A percentile compares a stretch with the other conserved stretches of the same genome.
phyloP scores from a whole-genome alignment of 2,113 vertebrate genomes.

The Forbesichthys papilliferus region DNA sequence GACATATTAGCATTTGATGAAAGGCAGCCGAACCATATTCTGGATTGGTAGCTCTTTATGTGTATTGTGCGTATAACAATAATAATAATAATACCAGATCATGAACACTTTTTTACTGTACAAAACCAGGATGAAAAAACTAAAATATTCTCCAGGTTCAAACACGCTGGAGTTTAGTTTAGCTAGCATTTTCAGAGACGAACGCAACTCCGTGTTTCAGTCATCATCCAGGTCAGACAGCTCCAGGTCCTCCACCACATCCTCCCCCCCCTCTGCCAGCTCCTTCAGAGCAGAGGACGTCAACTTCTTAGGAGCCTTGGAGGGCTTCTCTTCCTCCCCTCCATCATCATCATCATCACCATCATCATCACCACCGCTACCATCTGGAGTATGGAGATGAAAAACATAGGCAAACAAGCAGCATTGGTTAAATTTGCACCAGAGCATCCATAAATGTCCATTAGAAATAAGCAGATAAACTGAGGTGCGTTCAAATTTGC shows the following conservation, averaged over 20 bases:
- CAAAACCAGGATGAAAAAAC: conserved; percentile 25
- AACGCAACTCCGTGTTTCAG: conserved; percentile 38
- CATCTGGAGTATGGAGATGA: conserved; percentile 52
- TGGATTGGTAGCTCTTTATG: background rate
- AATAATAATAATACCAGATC: conserved; percentile 35
- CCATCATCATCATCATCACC: conserved; percentile 18
- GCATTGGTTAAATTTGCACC: background rate
- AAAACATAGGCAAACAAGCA: background rate
- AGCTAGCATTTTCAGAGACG: too few relatives aligned
- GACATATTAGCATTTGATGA: conserved; percentile 7
- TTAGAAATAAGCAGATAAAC: too few relatives aligned
- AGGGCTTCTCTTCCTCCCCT: conserved; percentile 36
- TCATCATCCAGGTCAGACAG: conserved; percentile 86
- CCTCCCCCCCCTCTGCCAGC: conserved; percentile 84
- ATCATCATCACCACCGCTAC: conserved; percentile 32
- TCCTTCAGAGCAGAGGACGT: conserved; percentile 76
- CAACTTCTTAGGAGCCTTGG: conserved; percentile 68
- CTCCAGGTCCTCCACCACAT: conserved; percentile 87
- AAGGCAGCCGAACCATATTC: background rate
- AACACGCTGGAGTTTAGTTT: conserved; percentile 10
- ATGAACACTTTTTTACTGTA: conserved; percentile 46
- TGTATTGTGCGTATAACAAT: conserved; percentile 14
- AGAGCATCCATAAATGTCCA: background rate
- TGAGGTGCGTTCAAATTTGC: too few relatives aligned
- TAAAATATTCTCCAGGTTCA: conserved; percentile 18